Evolutionary conservation across 2,113 vertebrate species (phyloP).

Genomic region (Tachycineta bicolor): DNA sequence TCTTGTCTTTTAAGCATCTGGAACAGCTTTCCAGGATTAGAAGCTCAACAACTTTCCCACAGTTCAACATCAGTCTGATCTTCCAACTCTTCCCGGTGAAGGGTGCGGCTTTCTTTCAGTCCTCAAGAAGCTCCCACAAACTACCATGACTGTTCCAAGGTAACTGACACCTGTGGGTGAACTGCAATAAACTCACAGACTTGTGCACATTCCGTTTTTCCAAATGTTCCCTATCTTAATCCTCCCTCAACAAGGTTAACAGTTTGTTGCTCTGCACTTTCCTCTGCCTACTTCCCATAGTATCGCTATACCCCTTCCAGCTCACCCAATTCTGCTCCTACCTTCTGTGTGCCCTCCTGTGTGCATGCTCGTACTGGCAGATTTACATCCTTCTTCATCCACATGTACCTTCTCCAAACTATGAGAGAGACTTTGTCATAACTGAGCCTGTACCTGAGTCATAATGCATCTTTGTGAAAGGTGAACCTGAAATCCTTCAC

Average conservation of each 20-base stretch:
- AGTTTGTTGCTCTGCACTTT: not conserved
- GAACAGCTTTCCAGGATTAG: not conserved
- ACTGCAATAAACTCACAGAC: not conserved
- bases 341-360: not conserved
- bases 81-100: not conserved
- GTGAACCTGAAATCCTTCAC: not conserved
- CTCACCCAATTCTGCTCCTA: not conserved
- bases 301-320: not conserved
- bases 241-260: not conserved
- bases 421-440: not conserved
- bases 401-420: not conserved
- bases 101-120: not conserved
- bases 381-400: not conserved
- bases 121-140: not conserved
- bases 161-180: not conserved
- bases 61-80: not conserved
- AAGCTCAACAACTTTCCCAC: not conserved
- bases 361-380: not conserved
- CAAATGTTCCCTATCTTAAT: not conserved
- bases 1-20: not conserved
- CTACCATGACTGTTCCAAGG: not conserved
- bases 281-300: not conserved
- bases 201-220: rapidly evolving
- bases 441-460: not conserved
- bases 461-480: not conserved